These are phyloP conservation scores for Panonychus citri DNA, from an alignment of 1,140 invertebrate genomes.

Conservation along the genomic window DNA sequence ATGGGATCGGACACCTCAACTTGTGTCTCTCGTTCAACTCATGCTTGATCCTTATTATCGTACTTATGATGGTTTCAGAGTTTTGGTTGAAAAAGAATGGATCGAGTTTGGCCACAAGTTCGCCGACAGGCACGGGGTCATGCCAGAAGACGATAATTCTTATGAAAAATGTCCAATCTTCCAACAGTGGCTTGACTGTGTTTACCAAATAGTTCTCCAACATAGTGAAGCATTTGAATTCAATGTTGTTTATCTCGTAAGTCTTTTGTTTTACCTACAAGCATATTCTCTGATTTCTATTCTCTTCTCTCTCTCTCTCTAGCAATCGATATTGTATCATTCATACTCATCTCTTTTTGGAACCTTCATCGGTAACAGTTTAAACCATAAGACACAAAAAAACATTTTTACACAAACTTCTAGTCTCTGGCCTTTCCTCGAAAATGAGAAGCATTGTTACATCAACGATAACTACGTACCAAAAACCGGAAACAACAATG, in stretches of 20 bases:
- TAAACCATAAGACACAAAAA: too few species aligned
- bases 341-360: constrained; percentile 87
- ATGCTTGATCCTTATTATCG: constrained; percentile 78
- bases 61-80: constrained; percentile 74
- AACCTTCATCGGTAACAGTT: constrained; percentile 80
- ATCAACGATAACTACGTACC: too few species aligned
- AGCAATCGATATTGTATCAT: constrained; percentile 86
- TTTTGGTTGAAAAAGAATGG: constrained; percentile 81
- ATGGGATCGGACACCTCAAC: constrained; percentile 88
- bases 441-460: too few species aligned
- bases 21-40: constrained; percentile 69
- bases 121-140: constrained; percentile 72
- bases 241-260: constrained; percentile 69
- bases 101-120: constrained; percentile 92
- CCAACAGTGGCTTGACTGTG: constrained; percentile 88
- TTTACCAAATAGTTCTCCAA: constrained; percentile 69
- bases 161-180: constrained; percentile 78
- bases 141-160: constrained; percentile 52
- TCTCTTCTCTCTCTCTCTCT: constrained; percentile 6
- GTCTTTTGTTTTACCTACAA: constrained; percentile 16
- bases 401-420: too few species aligned
- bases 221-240: constrained; percentile 88
- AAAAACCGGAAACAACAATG: too few species aligned
- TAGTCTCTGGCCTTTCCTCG: too few species aligned
- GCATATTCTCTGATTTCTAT: too few species aligned